Evolutionary conservation across 2,797 vertebrate genomes (phyloP).

Genomic region (Eulemur coronatus): DNA sequence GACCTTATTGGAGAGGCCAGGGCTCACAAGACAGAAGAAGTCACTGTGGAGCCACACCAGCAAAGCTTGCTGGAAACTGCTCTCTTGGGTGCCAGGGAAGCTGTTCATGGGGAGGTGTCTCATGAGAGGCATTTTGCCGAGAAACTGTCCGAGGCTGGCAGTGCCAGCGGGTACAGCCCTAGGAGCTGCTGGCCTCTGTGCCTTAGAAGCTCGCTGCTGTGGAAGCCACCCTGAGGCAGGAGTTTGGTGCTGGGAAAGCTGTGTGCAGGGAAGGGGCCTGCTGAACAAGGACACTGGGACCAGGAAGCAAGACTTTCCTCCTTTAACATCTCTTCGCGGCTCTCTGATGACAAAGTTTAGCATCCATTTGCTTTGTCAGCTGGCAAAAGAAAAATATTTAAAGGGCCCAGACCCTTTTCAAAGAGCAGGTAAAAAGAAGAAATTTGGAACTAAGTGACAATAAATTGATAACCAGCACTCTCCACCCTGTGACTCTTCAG

Average conservation of each 20-base stretch:
- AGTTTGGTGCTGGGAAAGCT: background rate
- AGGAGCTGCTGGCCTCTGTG: background rate
- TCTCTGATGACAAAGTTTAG: background rate
- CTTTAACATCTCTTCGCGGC: background rate
- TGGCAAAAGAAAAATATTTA: background rate
- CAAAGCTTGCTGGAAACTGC: background rate
- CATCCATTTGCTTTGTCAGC: background rate
- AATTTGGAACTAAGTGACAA: background rate
- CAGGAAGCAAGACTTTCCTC: background rate
- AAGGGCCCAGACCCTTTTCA: background rate
- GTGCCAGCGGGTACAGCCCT: background rate
- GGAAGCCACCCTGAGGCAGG: background rate
- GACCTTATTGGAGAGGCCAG: background rate
- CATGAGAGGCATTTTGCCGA: background rate
- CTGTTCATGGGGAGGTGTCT: background rate
- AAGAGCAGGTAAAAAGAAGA: background rate
- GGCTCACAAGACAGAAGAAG: background rate
- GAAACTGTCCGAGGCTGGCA: background rate
- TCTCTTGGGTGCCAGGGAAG: background rate
- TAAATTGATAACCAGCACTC: background rate
- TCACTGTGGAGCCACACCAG: background rate
- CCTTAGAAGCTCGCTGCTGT: background rate
- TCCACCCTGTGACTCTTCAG: background rate
- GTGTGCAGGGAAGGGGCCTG: background rate
- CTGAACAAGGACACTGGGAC: background rate